Conservation (phyloP, 1,140 invertebrate species). For the Radopholus similis region DNA sequence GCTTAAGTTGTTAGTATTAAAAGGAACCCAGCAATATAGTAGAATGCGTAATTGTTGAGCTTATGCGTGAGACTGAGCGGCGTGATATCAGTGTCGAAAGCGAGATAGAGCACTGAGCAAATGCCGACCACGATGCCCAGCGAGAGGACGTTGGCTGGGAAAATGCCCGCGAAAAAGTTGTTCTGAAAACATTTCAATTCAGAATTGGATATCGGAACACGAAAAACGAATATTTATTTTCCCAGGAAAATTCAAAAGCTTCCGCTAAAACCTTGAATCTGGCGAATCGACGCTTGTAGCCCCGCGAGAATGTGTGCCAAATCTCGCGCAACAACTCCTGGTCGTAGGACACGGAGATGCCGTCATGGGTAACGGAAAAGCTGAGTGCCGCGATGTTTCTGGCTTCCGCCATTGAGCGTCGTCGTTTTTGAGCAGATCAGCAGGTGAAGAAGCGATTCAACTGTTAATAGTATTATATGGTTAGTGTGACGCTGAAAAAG, state of each 20-base stretch:
- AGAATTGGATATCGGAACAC: neutral
- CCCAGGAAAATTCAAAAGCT: conserved; percentile 4
- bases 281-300: conserved; percentile 84
- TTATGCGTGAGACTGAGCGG: conserved; percentile 61
- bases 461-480: too few species aligned
- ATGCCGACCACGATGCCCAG: conserved; percentile 75
- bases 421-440: too few species aligned
- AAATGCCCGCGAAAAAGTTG: conserved; percentile 86
- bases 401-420: conserved; percentile 33
- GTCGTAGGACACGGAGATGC: conserved; percentile 92
- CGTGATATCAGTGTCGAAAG: conserved; percentile 71
- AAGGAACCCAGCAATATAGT: conserved; percentile 54
- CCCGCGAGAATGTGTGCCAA: conserved; percentile 77
- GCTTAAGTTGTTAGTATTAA: too few species aligned
- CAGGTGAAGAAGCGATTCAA: too few species aligned
- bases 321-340: conserved; percentile 72
- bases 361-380: conserved; percentile 93
- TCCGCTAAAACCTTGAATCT: conserved; percentile 71
- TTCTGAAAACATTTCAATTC: conserved; percentile 70
- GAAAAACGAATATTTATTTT: neutral
- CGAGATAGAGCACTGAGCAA: conserved; percentile 71
- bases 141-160: conserved; percentile 83
- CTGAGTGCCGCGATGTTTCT: conserved; percentile 80
- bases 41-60: conserved; percentile 55
- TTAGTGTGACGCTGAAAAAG: too few species aligned